Conservation (phyloP, 2,888 invertebrate species). For the Agrypnus murinus region DNA sequence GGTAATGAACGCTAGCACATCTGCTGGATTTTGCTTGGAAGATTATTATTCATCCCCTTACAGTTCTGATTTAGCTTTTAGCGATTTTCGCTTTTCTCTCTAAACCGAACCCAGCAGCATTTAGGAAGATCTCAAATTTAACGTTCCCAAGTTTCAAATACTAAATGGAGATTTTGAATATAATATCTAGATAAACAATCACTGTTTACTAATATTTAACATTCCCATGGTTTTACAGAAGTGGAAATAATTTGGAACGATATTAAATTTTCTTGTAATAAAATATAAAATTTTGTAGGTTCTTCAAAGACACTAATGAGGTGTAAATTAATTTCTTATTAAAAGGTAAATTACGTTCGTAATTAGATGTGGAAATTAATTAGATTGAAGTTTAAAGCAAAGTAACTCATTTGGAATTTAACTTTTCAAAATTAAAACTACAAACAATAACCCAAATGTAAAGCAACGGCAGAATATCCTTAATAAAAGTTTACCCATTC, state of each 20-base stretch:
- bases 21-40: slow-evolving; percentile 34
- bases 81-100: slow-evolving; percentile 38
- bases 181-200: slow-evolving; percentile 29
- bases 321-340: background rate
- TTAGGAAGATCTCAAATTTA: slow-evolving; percentile 31
- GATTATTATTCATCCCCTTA: slow-evolving; percentile 44
- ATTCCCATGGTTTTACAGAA: background rate
- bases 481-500: too few species aligned
- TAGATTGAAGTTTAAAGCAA: too few species aligned
- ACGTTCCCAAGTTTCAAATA: slow-evolving; percentile 15
- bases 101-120: slow-evolving; percentile 28
- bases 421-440: too few species aligned
- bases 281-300: too few species aligned
- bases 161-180: slow-evolving; percentile 15
- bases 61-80: slow-evolving; percentile 37
- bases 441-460: too few species aligned
- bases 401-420: too few species aligned
- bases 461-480: too few species aligned
- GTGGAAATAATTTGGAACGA: background rate
- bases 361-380: too few species aligned
- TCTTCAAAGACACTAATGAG: background rate
- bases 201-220: slow-evolving; percentile 32
- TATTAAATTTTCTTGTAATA: background rate
- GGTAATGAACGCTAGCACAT: slow-evolving; percentile 41
- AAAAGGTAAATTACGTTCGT: background rate